phyloP scores from a whole-genome alignment of 2,888 invertebrate genomes.

The Tortrix viridana region DNA sequence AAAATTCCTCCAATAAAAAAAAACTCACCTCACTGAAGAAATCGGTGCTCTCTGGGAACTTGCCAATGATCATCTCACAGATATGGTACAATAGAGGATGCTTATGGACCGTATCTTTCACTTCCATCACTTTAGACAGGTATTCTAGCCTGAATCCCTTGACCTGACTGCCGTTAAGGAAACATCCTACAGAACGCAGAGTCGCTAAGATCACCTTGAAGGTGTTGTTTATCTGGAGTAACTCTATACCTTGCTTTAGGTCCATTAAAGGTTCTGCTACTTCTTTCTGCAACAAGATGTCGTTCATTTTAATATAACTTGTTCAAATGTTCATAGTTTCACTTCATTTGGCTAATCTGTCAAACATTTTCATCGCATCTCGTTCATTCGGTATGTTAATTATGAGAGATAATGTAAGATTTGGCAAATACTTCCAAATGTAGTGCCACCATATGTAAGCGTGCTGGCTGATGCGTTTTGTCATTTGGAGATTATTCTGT shows the following conservation, averaged over 20 bases:
- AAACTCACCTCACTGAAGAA: conserved; percentile 95
- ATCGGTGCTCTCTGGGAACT: conserved; percentile 97
- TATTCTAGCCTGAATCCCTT: conserved; percentile 99
- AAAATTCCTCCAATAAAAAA: no score
- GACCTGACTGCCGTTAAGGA: conserved; percentile 95
- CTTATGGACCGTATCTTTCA: conserved; percentile 99
- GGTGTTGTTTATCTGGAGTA: conserved; percentile 95
- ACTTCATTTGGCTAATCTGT: no score
- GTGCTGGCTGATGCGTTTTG: no score
- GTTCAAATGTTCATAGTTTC: no score
- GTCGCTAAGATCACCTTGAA: conserved; percentile 97
- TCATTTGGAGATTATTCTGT: no score
- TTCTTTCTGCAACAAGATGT: conserved; percentile 90
- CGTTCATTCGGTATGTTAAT: no score
- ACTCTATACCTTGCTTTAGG: conserved; percentile 97
- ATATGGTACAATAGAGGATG: conserved; percentile 98
- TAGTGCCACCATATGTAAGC: no score
- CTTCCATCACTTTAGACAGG: conserved; percentile 98
- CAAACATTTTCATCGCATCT: no score
- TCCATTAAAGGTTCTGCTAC: conserved; percentile 99
- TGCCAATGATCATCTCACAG: conserved; percentile 98
- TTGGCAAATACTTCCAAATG: no score
- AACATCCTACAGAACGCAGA: conserved; percentile 97
- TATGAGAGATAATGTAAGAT: no score
- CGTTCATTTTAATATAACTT: no score